Evolutionary conservation across 2,888 invertebrate species (phyloP), one percentile per base, ranked within the genome.

Genomic region (Branchellion lobata): DNA sequence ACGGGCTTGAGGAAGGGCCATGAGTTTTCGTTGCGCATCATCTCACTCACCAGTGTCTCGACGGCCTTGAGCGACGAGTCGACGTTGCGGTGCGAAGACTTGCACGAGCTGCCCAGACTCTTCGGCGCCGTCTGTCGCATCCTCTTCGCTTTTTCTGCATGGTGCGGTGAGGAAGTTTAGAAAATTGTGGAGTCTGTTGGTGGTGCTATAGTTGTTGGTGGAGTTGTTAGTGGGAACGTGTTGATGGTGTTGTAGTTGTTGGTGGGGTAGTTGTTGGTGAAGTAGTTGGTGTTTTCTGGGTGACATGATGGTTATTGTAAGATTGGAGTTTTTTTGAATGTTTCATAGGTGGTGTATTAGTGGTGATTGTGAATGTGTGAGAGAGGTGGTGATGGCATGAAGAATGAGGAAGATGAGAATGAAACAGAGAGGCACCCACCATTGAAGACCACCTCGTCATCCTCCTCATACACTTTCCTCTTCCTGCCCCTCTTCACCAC

Each of bases 1-100:
- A 96, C 96, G 8, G 96, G 95, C 79, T 93, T 91, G 81, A 93
- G 89, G 89, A 96, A 96, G 8, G 96, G 95, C 95, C 95, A 96
- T 79, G 93, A 91, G 87, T 94, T 92, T 83, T 91, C 91, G 87
- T 95, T 93, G 86, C 92, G 92, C 90, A 92, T 92, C 73, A 94
- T 90, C 83, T 94, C 93, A 0, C 90, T 89, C 72, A 96, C 88
- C 73, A 96, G 89, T 84, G 92, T 91, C 84, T 92, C 92, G 57
- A 84, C 82, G 34, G 83, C 80, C 80, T 85, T 86, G 79, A 87
- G 82, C 68, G 84, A 84, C 71, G 85, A 83, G 5, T 85, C 84
- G 77, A 84, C 84, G 74, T 83, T 84, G 79, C 40, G 74, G 71
- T 33, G 33, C n/a, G 31, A 31, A 5, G 71, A 31, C 27, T 34